phyloP scores from a whole-genome alignment of 2,797 vertebrate species.

The Leuciscus waleckii region DNA sequence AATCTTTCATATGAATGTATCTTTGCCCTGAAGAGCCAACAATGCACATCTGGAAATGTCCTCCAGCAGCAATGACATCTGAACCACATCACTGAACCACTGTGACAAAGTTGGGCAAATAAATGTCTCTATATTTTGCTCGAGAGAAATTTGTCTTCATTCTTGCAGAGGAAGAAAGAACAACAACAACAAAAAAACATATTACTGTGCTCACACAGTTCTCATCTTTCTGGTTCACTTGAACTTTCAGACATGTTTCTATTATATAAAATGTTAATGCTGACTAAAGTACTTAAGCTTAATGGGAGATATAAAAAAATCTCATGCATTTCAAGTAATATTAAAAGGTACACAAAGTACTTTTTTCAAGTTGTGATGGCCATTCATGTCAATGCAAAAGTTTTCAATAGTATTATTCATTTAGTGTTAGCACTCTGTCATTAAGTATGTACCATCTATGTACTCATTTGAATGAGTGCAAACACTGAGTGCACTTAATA shows the following conservation, averaged over 20 bases:
- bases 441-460: no score
- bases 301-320: background rate
- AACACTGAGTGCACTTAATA: background rate
- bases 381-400: background rate
- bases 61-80: background rate
- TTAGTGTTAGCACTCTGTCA: background rate
- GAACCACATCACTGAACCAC: background rate
- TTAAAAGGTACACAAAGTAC: background rate
- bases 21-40: background rate
- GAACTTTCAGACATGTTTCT: slow-evolving; percentile 9
- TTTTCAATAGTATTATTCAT: background rate
- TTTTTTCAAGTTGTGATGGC: background rate
- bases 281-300: background rate
- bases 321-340: background rate
- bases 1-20: slow-evolving; percentile 13
- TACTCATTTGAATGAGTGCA: background rate
- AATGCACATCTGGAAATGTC: background rate
- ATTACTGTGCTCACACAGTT: background rate
- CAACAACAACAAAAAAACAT: background rate
- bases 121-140: slow-evolving; percentile 8
- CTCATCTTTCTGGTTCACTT: background rate
- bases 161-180: slow-evolving; percentile 19
- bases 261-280: background rate
- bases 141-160: slow-evolving; percentile 16
- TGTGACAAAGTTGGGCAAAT: slow-evolving; percentile 28